Evolutionary conservation across 37 sponge, comb jelly and placozoan species (phyloP).

Genomic region (Diacarnus erythraeanus): DNA sequence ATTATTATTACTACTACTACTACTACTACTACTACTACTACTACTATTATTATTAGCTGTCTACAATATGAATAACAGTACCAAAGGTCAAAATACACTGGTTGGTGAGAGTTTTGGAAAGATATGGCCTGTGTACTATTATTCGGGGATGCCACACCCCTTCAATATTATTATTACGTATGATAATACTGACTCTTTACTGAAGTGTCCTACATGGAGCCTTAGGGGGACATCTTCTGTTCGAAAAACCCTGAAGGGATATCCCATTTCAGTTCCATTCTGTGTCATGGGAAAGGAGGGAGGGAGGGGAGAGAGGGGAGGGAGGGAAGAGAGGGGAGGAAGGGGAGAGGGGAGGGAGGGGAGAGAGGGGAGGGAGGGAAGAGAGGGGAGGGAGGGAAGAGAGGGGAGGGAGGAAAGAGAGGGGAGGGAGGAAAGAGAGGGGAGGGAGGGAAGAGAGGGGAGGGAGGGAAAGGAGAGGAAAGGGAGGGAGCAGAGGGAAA

Average conservation of each 20-base stretch:
- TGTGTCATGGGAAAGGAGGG: background rate
- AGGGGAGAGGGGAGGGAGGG: background rate
- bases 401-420: background rate
- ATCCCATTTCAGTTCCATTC: constrained; percentile 12
- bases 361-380: background rate
- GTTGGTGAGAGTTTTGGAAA: no score
- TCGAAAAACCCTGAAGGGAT: constrained; percentile 28
- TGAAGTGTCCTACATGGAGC: constrained; percentile 45
- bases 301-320: background rate
- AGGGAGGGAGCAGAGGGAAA: background rate
- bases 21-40: no score
- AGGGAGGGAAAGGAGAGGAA: background rate
- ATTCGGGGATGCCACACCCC: no score
- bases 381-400: background rate
- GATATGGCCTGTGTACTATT: no score
- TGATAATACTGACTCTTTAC: constrained; percentile 42
- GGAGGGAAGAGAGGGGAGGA: background rate
- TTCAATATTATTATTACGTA: no score
- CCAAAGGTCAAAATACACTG: no score
- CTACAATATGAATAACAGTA: no score
- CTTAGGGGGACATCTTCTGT: constrained; percentile 35
- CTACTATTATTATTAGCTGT: no score
- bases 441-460: background rate
- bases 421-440: background rate
- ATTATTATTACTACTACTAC: no score